phyloP scores from a whole-genome alignment of 2,113 vertebrate species.

The Meleagris gallopavo region DNA sequence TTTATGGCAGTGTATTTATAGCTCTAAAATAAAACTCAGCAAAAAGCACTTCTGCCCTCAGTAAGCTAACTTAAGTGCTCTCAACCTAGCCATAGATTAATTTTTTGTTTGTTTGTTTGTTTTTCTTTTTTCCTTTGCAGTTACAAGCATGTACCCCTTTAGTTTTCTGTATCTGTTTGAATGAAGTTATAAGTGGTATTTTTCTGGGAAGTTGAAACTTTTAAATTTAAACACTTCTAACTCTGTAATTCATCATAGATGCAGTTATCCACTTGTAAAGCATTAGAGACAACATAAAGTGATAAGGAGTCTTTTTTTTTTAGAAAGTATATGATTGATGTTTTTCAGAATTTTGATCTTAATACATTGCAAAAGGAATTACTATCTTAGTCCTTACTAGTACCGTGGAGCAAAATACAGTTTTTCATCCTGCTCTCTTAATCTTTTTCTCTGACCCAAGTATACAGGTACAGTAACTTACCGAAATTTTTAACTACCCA shows the following conservation, averaged over 20 bases:
- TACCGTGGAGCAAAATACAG: not conserved
- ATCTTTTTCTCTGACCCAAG: not conserved
- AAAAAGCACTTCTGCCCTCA: no score
- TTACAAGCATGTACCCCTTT: no score
- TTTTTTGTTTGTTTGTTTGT: no score
- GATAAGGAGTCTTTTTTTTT: accelerated
- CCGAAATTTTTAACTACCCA: not conserved
- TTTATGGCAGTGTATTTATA: no score
- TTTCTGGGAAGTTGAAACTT: not conserved
- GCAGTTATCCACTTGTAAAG: not conserved
- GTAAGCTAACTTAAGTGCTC: no score
- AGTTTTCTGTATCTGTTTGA: not conserved
- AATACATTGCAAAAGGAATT: not conserved
- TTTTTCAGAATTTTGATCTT: not conserved
- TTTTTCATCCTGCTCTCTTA: not conserved
- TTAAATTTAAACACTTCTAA: not conserved
- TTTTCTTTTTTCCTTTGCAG: no score
- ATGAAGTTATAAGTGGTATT: not conserved
- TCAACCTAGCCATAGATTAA: no score
- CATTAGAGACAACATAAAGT: not conserved
- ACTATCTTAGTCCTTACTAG: not conserved
- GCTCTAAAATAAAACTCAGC: no score
- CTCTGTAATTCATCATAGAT: not conserved
- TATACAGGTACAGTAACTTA: not conserved
- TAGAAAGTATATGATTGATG: not conserved